These are phyloP conservation scores for Slavum lentiscoides DNA, from an alignment of 2,888 invertebrate genomes.

Conservation along the genomic window DNA sequence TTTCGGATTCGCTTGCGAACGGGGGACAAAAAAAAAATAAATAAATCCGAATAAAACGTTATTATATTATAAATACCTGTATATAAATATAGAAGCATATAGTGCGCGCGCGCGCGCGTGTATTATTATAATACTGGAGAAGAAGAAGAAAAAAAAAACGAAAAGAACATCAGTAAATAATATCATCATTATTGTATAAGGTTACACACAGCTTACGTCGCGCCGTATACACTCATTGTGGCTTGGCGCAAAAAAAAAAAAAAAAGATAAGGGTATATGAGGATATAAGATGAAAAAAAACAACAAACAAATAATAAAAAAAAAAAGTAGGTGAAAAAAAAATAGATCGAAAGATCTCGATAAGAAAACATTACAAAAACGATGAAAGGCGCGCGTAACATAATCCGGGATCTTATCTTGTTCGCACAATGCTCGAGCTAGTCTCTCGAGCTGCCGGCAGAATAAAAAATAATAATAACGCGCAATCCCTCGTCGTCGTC, in stretches of 20 bases:
- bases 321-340: constrained; percentile 51
- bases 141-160: constrained; percentile 26
- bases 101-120: not conserved
- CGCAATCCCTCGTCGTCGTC: not conserved
- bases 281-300: not conserved
- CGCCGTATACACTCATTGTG: constrained; percentile 23
- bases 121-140: not conserved
- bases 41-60: too few relatives aligned
- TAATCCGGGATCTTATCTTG: constrained; percentile 51
- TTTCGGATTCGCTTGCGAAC: too few relatives aligned
- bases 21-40: too few relatives aligned
- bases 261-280: constrained; percentile 45
- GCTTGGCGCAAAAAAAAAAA: constrained; percentile 26
- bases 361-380: constrained; percentile 53
- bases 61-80: too few relatives aligned
- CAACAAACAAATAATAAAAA: constrained; percentile 39
- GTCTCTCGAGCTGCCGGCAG: constrained; percentile 21
- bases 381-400: constrained; percentile 50
- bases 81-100: too few relatives aligned
- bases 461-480: constrained; percentile 19
- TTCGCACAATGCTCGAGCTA: constrained; percentile 36
- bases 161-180: constrained; percentile 49
- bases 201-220: constrained; percentile 39
- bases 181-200: constrained; percentile 53
- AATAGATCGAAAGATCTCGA: constrained; percentile 46